These are phyloP conservation scores for Corydoras sp. DNA, from an alignment of 2,113 vertebrate species.

Conservation along the genomic window DNA sequence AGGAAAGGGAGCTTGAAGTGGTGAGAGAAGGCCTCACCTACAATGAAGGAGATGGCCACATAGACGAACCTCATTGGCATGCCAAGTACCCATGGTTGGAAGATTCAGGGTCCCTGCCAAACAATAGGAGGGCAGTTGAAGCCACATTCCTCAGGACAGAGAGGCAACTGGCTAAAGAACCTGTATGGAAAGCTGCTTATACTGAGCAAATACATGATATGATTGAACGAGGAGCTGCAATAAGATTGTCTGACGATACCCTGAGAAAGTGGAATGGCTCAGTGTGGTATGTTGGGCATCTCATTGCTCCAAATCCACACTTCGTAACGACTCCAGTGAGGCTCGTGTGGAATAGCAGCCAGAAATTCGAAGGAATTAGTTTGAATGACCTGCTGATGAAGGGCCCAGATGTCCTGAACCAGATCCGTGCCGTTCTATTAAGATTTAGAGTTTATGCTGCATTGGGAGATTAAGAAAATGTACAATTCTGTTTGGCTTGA, in stretches of 20 bases:
- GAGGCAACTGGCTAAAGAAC: conserved; percentile 3
- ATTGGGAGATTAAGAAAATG: neutral
- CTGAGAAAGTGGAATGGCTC: neutral
- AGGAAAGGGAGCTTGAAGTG: conserved; percentile 31
- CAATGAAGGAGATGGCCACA: neutral
- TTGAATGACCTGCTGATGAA: neutral
- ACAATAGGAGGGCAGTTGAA: conserved; percentile 13
- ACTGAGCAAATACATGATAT: conserved; percentile 26
- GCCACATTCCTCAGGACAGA: conserved; percentile 24
- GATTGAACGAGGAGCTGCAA: conserved; percentile 3
- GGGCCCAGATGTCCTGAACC: neutral
- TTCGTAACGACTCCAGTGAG: neutral
- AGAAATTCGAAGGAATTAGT: neutral
- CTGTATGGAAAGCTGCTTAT: conserved; percentile 19
- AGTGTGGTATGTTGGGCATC: conserved; percentile 6
- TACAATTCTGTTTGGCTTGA: conserved; percentile 1
- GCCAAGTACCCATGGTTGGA: conserved; percentile 24
- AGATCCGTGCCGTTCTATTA: neutral
- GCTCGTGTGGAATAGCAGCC: neutral
- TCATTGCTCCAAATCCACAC: neutral
- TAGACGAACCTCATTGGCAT: conserved; percentile 34
- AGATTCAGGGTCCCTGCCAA: neutral
- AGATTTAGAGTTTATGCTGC: neutral
- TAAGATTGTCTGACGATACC: neutral
- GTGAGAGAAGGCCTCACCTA: conserved; percentile 23